Evolutionary conservation across 1,140 invertebrate genomes (phyloP), one percentile per base, ranked within the genome.

Genomic region (Trachelipus rathkii): DNA sequence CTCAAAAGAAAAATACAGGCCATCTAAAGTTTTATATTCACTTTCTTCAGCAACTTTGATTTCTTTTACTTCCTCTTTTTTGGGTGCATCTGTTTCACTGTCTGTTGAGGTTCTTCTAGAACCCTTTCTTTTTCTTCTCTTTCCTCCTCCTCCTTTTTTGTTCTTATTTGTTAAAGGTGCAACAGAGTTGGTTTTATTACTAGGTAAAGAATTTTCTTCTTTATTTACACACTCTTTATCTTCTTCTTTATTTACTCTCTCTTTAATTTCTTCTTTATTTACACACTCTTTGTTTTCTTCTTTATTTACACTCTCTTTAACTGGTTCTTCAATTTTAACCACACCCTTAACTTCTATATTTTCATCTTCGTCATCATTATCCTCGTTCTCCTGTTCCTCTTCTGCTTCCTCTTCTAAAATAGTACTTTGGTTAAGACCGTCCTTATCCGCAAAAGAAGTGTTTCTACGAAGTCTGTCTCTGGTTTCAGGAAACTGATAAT

Each of bases 401-500:
- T 78, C 73, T 11, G 69, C 74, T 24, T 70, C 24, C 21, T 70
- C 68, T 11, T 70, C 68, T 21, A 13, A 21, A 70, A 21, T 70
- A 19, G 50, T 15, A 60, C 11, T 13, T 19, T 60, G 11, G 10
- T 70, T 24, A 11, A 15, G 19, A 70, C 11, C 1, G 2, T 21
- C 19, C 24, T 70, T 70, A 33, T 70, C n/a, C 3, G n/a, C 24
- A 70, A 5, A 33, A 46, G 78, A 73, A 8, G 78, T 60, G 8
- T 60, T 78, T 33, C 75, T 78, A 43, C 80, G 45, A 19, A 81
- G 70, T 44, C 80, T 72, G 33, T 81, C 80, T 66, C 73, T 66
- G 15, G 80, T 81, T 75, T 81, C 80, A 72, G 78, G 80, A 50
- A 81, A 81, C 69, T 81, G 80, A 44, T 81, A 81, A 70, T 81